Base-by-base conservation (phyloP, 35 echinoderm and acorn worm genomes). In the Heliocidaris tuberculata region DNA sequence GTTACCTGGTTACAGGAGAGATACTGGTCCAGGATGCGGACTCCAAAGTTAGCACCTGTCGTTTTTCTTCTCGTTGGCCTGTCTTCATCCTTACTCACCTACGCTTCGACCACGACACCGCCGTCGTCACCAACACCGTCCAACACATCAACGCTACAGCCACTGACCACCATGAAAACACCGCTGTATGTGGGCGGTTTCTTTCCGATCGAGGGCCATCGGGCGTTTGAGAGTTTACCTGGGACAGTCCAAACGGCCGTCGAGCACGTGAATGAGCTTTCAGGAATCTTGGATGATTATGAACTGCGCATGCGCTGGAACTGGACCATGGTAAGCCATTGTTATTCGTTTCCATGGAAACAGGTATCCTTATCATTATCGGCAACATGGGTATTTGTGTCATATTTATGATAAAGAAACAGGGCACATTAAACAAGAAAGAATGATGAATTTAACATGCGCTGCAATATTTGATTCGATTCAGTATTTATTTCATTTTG, bases 181-280 rank as follows among this genome's bases (percentile, higher is more conserved):
- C 95, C 95, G 5, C 89, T 96, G 71, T 96, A 96, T 48, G 50
- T 96, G 17, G 95, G 95, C 3, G 95, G 92, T 32, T 94, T 96
- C 71, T 96, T 96, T 48, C 95, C 95, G 50, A 56, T 94, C 31
- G 61, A 88, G 48, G 93, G 85, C 12, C 48, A 96, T 86, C 65
- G 13, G 30, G 92, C 93, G 19, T 96, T 96, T 85, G 93, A 49
- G 42, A 50, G 27, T 13, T 93, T 96, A 47, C 70, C 93, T 0
- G 6, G 8, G 5, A 94, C 95, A 5, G 93, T 96, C 21, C 93
- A 88, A n/a, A 88, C 92, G 8, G 95, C 95, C 31, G 87, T 96
- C 27, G 85, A 94, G 4, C 95, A 96, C 92, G 85, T 96, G 65
- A 96, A 96, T 49, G 48, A 85, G 13, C 50, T 96, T 48, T 71